Conservation (phyloP, 2,888 invertebrate genomes). For the Rosalia funebris region DNA sequence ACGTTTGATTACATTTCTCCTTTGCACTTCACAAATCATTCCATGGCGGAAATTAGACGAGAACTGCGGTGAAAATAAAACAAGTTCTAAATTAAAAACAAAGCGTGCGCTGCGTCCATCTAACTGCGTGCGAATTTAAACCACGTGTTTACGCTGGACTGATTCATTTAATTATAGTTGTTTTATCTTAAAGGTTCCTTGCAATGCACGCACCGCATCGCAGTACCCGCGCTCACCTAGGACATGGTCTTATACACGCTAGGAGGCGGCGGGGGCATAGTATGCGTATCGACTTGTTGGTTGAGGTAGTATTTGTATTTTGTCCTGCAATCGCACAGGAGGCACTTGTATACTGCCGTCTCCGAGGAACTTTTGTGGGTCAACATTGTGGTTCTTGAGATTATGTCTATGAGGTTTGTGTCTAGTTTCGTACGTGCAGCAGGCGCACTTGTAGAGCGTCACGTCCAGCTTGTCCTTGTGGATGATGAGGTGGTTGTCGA, state of each 20-base stretch:
- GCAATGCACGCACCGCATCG: neutral
- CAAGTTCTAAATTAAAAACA: too few species aligned
- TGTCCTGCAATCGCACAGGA: neutral
- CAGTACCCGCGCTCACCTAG: neutral
- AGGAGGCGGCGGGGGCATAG: neutral
- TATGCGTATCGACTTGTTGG: neutral
- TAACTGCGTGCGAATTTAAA: neutral
- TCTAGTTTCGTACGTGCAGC: neutral
- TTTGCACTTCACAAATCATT: too few species aligned
- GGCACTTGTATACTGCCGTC: neutral
- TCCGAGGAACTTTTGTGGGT: neutral
- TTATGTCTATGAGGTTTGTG: neutral
- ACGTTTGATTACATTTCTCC: too few species aligned
- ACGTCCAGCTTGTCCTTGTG: neutral
- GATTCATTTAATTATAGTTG: neutral
- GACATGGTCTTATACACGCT: neutral
- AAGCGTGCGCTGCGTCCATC: neutral
- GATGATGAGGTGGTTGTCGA: conserved; percentile 1
- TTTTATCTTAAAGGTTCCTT: neutral
- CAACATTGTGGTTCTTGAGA: neutral
- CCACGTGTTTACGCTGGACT: neutral
- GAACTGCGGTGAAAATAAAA: too few species aligned
- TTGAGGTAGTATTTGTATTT: neutral
- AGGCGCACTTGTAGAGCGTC: neutral
- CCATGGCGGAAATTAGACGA: too few species aligned